Percentiles rank a stretch among this genome's conserved stretches.
Evolutionary conservation across 2,797 vertebrate genomes (phyloP).

Genomic region (Brotula barbata): DNA sequence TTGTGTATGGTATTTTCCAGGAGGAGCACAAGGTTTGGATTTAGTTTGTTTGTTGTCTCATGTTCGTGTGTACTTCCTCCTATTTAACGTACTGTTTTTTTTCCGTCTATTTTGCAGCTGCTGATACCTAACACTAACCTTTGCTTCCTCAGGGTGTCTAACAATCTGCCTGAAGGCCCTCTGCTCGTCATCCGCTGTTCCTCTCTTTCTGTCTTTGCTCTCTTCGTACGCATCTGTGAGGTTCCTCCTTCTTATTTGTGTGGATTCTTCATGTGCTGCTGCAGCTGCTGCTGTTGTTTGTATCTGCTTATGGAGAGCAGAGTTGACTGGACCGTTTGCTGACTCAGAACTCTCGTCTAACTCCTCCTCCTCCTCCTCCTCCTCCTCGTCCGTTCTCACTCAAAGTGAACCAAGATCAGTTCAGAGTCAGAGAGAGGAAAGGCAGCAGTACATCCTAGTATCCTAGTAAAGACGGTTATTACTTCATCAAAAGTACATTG

Average conservation of each 20-base stretch:
- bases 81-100: constrained; percentile 14
- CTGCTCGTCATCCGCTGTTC: not conserved
- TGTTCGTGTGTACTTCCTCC: constrained; percentile 25
- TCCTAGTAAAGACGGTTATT: no score
- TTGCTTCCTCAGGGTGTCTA: constrained; percentile 36
- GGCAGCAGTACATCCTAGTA: no score
- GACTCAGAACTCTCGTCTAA: constrained; percentile 5
- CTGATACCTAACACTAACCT: constrained; percentile 20
- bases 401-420: no score
- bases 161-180: constrained; percentile 15
- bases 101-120: constrained; percentile 12
- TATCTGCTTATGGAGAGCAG: constrained; percentile 8
- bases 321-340: constrained; percentile 16
- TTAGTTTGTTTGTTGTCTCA: constrained; percentile 52
- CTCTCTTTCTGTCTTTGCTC: constrained; percentile 1
- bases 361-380: not conserved
- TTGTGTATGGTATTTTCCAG: constrained; percentile 80
- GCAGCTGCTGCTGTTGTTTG: constrained; percentile 9
- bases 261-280: not conserved
- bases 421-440: no score
- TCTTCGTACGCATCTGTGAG: constrained; percentile 2
- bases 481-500: no score
- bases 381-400: not conserved
- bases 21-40: constrained; percentile 94
- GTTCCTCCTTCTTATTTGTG: not conserved